These are phyloP conservation scores for Merluccius polli DNA, from an alignment of 2,797 vertebrate species.

Conservation along the genomic window DNA sequence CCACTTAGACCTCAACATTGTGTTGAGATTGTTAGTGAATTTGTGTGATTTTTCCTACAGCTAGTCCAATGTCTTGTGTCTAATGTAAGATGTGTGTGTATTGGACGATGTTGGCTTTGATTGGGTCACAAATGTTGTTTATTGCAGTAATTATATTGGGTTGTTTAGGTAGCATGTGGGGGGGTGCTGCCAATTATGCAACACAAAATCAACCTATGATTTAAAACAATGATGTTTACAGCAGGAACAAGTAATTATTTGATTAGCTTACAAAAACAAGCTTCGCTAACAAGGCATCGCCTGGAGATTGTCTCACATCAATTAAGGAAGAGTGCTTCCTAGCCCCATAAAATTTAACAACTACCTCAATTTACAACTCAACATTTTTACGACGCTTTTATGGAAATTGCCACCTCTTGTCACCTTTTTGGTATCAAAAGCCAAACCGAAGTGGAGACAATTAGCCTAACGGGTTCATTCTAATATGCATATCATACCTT, in stretches of 20 bases:
- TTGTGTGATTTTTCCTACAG: neutral
- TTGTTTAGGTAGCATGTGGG: neutral
- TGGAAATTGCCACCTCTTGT: conserved; percentile 30
- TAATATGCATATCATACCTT: conserved; percentile 38
- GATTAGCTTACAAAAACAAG: conserved; percentile 20
- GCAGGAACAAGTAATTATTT: conserved; percentile 18
- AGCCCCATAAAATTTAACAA: conserved; percentile 29
- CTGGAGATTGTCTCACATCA: conserved; percentile 25
- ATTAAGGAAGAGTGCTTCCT: conserved; percentile 18
- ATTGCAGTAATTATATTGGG: neutral
- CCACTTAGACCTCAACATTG: too few relatives aligned
- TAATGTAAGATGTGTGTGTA: neutral
- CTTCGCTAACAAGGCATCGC: conserved; percentile 13
- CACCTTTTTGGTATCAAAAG: conserved; percentile 22
- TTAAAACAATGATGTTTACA: neutral
- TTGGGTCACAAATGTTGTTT: neutral
- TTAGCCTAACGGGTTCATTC: conserved; percentile 38
- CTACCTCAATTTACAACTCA: conserved; percentile 20
- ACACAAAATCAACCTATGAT: conserved; percentile 24
- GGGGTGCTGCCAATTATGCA: conserved; percentile 28
- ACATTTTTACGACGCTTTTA: conserved; percentile 13
- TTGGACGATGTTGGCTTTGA: neutral
- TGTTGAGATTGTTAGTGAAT: neutral
- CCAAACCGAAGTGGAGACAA: conserved; percentile 23
- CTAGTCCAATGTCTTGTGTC: neutral